Percentiles rank a stretch among this genome's conserved stretches.
Evolutionary conservation across 2,888 invertebrate species (phyloP).

Genomic region (Hemithea aestivaria): DNA sequence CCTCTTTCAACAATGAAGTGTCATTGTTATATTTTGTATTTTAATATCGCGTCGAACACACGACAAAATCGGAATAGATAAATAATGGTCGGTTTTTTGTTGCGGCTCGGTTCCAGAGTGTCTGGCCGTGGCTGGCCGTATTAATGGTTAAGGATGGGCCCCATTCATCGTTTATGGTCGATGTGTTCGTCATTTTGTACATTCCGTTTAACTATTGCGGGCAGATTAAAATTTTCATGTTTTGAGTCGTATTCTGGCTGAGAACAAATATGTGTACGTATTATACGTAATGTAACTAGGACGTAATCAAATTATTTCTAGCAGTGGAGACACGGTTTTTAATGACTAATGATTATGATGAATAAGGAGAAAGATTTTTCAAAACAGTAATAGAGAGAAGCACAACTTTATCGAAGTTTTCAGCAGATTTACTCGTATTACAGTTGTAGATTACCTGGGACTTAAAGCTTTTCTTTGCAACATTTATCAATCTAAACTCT

Average conservation of each 20-base stretch:
- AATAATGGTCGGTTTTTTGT: slow-evolving; percentile 62
- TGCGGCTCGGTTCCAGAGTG: slow-evolving; percentile 58
- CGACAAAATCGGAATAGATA: slow-evolving; percentile 67
- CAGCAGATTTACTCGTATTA: no score
- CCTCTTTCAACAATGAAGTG: slow-evolving; percentile 54
- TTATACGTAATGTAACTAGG: no score
- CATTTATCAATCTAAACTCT: no score
- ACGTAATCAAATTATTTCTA: no score
- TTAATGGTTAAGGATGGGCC: slow-evolving; percentile 45
- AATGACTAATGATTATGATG: no score
- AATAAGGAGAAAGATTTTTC: no score
- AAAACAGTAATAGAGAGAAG: no score
- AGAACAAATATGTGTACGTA: no score
- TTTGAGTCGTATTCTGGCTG: slow-evolving; percentile 4
- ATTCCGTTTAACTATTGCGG: slow-evolving; percentile 27
- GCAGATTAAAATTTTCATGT: slow-evolving; percentile 20
- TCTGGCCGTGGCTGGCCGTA: slow-evolving; percentile 56
- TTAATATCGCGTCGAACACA: slow-evolving; percentile 64
- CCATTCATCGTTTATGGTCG: slow-evolving; percentile 39
- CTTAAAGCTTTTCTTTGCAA: no score
- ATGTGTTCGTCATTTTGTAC: slow-evolving; percentile 37
- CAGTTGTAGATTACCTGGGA: no score
- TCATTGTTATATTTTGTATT: slow-evolving; percentile 73
- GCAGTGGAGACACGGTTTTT: no score
- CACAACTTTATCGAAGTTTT: no score